Percentiles rank a stretch among this genome's conserved stretches.
Evolutionary conservation across 2,113 vertebrate species (phyloP).

Genomic region (Rhea americana): DNA sequence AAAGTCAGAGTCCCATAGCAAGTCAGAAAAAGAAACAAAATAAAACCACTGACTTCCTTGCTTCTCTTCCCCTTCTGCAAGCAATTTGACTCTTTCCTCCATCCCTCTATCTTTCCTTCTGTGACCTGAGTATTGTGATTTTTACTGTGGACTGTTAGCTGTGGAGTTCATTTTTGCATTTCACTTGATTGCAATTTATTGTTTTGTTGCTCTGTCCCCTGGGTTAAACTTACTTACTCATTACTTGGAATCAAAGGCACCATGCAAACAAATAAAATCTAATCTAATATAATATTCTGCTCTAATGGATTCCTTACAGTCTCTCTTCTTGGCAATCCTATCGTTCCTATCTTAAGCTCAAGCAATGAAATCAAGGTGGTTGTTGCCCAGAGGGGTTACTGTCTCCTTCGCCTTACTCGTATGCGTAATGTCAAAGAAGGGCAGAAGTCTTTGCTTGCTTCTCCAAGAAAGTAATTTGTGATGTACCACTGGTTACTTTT

Average conservation of each 20-base stretch:
- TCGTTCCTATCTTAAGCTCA: slow-evolving; percentile 26
- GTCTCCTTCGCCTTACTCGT: background rate
- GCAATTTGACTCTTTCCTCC: background rate
- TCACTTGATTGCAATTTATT: slow-evolving; percentile 44
- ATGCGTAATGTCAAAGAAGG: background rate
- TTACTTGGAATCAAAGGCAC: slow-evolving; percentile 62
- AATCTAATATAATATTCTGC: slow-evolving; percentile 47
- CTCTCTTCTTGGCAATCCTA: slow-evolving; percentile 48
- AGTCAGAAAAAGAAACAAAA: background rate
- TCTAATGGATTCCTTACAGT: slow-evolving; percentile 62
- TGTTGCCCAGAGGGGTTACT: slow-evolving; percentile 16
- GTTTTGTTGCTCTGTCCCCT: slow-evolving; percentile 26
- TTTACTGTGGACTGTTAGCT: background rate
- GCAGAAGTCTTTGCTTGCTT: background rate
- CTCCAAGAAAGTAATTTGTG: background rate
- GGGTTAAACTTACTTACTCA: slow-evolving; percentile 48
- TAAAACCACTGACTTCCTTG: background rate
- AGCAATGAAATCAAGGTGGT: slow-evolving; percentile 27
- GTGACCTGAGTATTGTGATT: background rate
- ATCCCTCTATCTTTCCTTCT: background rate
- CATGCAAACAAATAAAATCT: slow-evolving; percentile 65
- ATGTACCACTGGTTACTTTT: background rate
- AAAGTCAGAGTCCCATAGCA: background rate
- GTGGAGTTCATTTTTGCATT: slow-evolving; percentile 18
- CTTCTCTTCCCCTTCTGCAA: background rate